Base-by-base conservation (phyloP, 1,140 invertebrate genomes). In the Brachionus manjavacas region DNA sequence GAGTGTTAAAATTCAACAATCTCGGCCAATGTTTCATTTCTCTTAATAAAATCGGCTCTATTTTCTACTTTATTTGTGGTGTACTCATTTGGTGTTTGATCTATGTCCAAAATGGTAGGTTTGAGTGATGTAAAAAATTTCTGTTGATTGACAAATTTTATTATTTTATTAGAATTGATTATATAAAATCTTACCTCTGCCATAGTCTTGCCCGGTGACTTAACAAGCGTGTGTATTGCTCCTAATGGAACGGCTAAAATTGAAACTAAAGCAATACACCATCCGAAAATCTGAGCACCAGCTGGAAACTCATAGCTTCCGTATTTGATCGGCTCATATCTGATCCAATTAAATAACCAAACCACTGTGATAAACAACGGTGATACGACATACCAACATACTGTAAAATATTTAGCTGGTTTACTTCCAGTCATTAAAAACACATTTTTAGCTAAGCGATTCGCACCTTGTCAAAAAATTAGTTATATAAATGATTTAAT, bases 231-330 rank as follows among this genome's bases (percentile, higher is more conserved):
- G 79, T 93, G 92, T 14, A 94, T 88, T 68, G 94, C 94, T 86
- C 94, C 93, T 68, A 93, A 91, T 14, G 95, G 95, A 88, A 96
- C 94, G 87, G 94, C 95, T n/a, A 94, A 88, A 39, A 96, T 91
- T 2, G 94, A 95, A 14, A 94, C 88, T 7, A 93, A 93, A 4
- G 94, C 93, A 81, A 96, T 93, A 81, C 92, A 90, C 95, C 95
- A 96, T n/a, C 95, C 95, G 16, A 96, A 88, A 3, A 91, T 92
- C 87, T 94, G 93, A 8, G 94, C 94, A 94, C 95, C 96, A 79
- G 88, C 88, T 0, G 95, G 95, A 88, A 95, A 96, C 23, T 90
- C 89, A 86, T 95, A 95, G 87, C 93, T 93, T 85, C 92, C 92
- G 87, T 95, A 94, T 64, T 92, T 93, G 1, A 94, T 94, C 1